A percentile compares a stretch with the other conserved stretches of the same genome.
These are phyloP conservation scores for Gambusia holbrooki DNA, from an alignment of 2,113 vertebrate genomes.

Conservation along the genomic window DNA sequence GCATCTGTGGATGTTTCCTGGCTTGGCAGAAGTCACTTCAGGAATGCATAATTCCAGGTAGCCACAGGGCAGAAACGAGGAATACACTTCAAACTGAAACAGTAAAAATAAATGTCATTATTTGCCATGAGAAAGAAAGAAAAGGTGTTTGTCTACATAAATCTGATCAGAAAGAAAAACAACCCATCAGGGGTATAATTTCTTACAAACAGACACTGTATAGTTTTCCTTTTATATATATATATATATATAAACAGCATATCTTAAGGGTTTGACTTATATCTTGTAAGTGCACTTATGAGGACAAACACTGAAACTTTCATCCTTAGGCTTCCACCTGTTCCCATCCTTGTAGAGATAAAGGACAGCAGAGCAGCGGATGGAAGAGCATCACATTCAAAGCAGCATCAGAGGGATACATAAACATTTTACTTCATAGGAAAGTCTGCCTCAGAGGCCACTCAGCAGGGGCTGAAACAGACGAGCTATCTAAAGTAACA, in stretches of 20 bases:
- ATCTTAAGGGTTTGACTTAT: background rate
- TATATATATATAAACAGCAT: background rate
- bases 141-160: background rate
- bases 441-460: constrained; percentile 61
- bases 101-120: background rate
- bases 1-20: constrained; percentile 21
- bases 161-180: background rate
- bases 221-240: background rate
- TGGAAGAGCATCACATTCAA: constrained; percentile 65
- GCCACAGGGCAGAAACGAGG: background rate
- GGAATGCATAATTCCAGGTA: constrained; percentile 11
- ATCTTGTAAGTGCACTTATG: background rate
- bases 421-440: constrained; percentile 70
- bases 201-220: background rate
- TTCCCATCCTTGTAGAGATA: constrained; percentile 39
- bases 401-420: constrained; percentile 59
- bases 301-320: constrained; percentile 24
- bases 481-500: constrained; percentile 58
- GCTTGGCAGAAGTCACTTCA: constrained; percentile 12
- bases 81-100: background rate
- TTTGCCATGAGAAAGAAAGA: background rate
- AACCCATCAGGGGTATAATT: background rate
- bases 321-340: constrained; percentile 8
- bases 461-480: constrained; percentile 60
- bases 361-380: constrained; percentile 57